These are phyloP conservation scores for Agrotis segetum DNA, from an alignment of 2,888 invertebrate genomes.

Conservation along the genomic window DNA sequence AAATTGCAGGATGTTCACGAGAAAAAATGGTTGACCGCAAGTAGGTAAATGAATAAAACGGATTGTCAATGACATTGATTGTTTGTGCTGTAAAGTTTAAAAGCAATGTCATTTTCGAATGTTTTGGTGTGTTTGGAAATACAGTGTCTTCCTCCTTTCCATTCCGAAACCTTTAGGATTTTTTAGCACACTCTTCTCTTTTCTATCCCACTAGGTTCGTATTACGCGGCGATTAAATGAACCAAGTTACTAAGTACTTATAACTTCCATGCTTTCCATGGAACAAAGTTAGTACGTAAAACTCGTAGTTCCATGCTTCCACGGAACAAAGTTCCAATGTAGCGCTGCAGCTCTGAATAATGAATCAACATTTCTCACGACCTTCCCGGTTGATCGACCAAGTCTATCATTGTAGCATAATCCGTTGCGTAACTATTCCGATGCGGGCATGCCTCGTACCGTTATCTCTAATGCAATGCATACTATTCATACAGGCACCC, in stretches of 20 bases:
- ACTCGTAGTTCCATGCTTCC: too few species aligned
- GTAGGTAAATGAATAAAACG: slow-evolving; percentile 30
- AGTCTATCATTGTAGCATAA: slow-evolving; percentile 64
- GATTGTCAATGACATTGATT: slow-evolving; percentile 16
- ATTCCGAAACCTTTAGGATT: too few species aligned
- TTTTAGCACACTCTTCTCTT: neutral
- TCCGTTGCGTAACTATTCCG: slow-evolving; percentile 64
- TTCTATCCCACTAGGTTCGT: slow-evolving; percentile 13
- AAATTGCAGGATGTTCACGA: slow-evolving; percentile 46
- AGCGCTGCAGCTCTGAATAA: slow-evolving; percentile 49
- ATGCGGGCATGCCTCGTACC: slow-evolving; percentile 64
- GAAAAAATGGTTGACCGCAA: slow-evolving; percentile 29
- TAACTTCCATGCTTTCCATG: too few species aligned
- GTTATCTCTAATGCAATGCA: slow-evolving; percentile 69
- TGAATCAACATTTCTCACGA: slow-evolving; percentile 71
- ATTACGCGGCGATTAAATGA: slow-evolving; percentile 20
- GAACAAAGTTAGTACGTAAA: too few species aligned
- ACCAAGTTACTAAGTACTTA: slow-evolving; percentile 16
- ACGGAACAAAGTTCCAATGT: slow-evolving; percentile 38
- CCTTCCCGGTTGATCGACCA: slow-evolving; percentile 72
- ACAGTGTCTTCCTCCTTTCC: neutral
- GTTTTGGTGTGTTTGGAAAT: neutral
- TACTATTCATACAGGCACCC: slow-evolving; percentile 59
- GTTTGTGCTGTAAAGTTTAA: slow-evolving; percentile 41
- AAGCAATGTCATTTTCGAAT: slow-evolving; percentile 33